Evolutionary conservation across 2,113 vertebrate genomes (phyloP).

Genomic region (Neogale vison): DNA sequence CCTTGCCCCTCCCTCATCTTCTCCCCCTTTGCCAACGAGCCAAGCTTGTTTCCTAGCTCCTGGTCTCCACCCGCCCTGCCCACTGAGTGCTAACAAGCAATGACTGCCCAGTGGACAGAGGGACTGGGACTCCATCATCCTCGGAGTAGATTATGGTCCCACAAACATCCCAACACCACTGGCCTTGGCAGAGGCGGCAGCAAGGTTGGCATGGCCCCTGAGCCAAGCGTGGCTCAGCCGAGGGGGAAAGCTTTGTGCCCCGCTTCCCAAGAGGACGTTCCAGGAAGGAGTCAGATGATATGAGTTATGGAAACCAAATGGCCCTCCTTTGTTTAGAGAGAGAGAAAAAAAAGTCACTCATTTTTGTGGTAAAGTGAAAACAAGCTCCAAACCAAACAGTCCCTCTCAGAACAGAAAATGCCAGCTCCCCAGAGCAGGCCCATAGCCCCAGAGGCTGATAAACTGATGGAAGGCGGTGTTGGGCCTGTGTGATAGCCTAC

Average conservation of each 20-base stretch:
- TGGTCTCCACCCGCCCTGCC: not conserved
- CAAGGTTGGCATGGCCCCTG: accelerated
- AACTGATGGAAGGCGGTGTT: not conserved
- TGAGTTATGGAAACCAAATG: slow-evolving; percentile 82
- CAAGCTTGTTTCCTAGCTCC: not conserved
- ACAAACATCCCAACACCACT: not conserved
- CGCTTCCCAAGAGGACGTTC: slow-evolving; percentile 71
- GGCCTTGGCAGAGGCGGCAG: not conserved
- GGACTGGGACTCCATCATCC: not conserved
- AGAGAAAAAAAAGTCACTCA: slow-evolving; percentile 65
- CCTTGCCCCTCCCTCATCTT: not conserved
- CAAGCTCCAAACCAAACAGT: slow-evolving; percentile 76
- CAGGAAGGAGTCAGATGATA: slow-evolving; percentile 82
- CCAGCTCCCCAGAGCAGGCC: slow-evolving; percentile 56
- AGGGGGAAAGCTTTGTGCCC: slow-evolving; percentile 45
- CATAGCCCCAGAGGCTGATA: not conserved
- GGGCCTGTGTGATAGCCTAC: not conserved
- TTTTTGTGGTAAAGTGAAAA: slow-evolving; percentile 81
- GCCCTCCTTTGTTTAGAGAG: slow-evolving; percentile 79
- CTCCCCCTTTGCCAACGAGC: slow-evolving; percentile 11
- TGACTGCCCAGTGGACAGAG: not conserved
- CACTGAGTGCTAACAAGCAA: not conserved
- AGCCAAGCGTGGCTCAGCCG: not conserved
- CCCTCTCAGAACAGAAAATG: slow-evolving; percentile 69
- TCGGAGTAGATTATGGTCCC: not conserved